A percentile compares a stretch with the other conserved stretches of the same genome.
Evolutionary conservation across 35 echinoderm and acorn worm species (phyloP).

Genomic region (Stichopus chloronotus): DNA sequence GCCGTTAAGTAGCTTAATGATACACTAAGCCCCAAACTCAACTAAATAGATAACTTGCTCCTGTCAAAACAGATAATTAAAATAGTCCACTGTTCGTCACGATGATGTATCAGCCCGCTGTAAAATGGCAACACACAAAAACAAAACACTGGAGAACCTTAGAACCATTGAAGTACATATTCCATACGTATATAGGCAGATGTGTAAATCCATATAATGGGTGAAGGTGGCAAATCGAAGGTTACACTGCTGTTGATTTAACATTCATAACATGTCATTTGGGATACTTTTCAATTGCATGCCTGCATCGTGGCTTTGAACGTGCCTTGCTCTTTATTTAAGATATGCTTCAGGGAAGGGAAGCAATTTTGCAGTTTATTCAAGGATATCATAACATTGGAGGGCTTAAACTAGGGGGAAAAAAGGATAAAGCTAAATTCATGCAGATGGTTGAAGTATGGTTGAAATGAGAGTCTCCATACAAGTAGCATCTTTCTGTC

Average conservation of each 20-base stretch:
- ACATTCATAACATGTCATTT: no score
- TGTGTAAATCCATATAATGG: no score
- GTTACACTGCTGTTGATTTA: no score
- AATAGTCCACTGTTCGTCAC: not conserved
- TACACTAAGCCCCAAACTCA: not conserved
- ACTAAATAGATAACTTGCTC: not conserved
- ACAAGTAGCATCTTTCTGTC: no score
- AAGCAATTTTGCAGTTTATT: not conserved
- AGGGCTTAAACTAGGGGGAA: not conserved
- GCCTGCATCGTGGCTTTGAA: no score
- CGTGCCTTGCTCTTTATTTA: no score
- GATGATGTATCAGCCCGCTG: not conserved
- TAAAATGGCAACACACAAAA: not conserved
- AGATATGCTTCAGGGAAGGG: not conserved
- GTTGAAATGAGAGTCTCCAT: not conserved
- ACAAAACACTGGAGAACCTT: no score
- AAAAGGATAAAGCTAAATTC: not conserved
- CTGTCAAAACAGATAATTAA: conserved; percentile 21
- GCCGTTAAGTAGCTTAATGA: not conserved
- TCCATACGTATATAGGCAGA: no score
- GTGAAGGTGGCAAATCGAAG: no score
- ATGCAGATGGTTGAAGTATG: not conserved
- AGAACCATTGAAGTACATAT: no score
- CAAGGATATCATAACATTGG: conserved; percentile 13
- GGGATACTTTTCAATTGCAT: no score